Percentiles rank a stretch among this genome's conserved stretches.
Evolutionary conservation across 2,888 invertebrate species (phyloP).

Genomic region (Marasmarcha lunaedactyla): DNA sequence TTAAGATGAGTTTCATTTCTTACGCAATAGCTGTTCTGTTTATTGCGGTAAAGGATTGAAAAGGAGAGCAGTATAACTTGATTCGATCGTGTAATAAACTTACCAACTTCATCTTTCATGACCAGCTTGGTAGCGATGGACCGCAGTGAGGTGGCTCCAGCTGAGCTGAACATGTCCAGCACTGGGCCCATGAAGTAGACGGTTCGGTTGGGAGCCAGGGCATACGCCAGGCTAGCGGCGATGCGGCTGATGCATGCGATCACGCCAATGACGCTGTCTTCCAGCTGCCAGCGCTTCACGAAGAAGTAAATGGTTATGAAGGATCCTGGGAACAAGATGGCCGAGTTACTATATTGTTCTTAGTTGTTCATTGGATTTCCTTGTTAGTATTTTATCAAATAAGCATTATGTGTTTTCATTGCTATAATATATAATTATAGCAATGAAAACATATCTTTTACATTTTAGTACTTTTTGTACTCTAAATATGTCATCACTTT

Average conservation of each 20-base stretch:
- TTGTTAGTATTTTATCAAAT: too few relatives aligned
- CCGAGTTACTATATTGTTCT: too few relatives aligned
- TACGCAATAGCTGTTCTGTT: too few relatives aligned
- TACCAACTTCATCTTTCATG: constrained; percentile 66
- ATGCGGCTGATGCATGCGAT: constrained; percentile 65
- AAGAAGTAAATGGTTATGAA: constrained; percentile 65
- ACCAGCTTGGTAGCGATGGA: constrained; percentile 71
- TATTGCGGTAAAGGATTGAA: too few relatives aligned
- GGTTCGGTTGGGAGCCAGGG: constrained; percentile 50
- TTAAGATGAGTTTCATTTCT: too few relatives aligned
- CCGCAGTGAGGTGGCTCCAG: constrained; percentile 66
- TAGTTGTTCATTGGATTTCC: neutral
- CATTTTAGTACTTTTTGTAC: too few relatives aligned
- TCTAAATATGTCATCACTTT: too few relatives aligned
- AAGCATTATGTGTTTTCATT: too few relatives aligned
- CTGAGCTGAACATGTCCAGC: constrained; percentile 68
- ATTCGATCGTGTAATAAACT: too few relatives aligned
- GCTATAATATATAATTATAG: too few relatives aligned
- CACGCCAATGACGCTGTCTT: constrained; percentile 61
- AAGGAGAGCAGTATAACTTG: too few relatives aligned
- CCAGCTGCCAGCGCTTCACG: constrained; percentile 59
- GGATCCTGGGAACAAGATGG: constrained; percentile 43
- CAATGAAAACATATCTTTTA: too few relatives aligned
- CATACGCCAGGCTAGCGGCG: constrained; percentile 59
- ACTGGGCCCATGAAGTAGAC: constrained; percentile 65